Evolutionary conservation across 2,888 invertebrate genomes (phyloP).

Genomic region (Liposcelis brunnea): DNA sequence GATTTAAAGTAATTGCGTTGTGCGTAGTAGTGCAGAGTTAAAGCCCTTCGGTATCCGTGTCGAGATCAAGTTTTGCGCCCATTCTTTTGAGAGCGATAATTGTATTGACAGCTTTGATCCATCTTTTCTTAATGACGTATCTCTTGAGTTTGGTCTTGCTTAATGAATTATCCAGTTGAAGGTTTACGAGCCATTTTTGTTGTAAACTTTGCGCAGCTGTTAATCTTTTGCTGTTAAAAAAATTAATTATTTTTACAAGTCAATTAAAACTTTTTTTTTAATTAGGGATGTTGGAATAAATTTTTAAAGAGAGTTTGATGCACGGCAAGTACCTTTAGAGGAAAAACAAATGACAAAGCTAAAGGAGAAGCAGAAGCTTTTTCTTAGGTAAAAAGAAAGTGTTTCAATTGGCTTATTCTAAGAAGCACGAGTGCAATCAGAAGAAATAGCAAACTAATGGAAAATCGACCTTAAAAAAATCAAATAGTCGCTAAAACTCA

Average conservation of each 20-base stretch:
- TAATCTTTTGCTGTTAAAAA: conserved; percentile 45
- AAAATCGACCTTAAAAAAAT: no score
- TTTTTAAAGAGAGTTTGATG: conserved; percentile 1
- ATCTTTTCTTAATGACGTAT: conserved; percentile 77
- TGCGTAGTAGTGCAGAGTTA: no score
- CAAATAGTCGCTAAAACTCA: no score
- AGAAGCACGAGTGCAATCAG: no score
- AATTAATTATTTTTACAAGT: not conserved
- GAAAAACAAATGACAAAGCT: no score
- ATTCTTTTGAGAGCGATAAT: conserved; percentile 72
- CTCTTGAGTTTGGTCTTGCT: conserved; percentile 66
- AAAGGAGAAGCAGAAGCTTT: no score
- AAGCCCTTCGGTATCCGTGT: conserved; percentile 14
- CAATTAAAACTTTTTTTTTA: not conserved
- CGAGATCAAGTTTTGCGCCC: conserved; percentile 61
- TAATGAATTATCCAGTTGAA: conserved; percentile 44
- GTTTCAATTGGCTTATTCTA: no score
- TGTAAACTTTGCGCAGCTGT: conserved; percentile 50
- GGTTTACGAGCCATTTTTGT: conserved; percentile 61
- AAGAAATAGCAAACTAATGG: no score
- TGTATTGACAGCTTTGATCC: conserved; percentile 79
- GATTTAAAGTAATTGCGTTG: not conserved
- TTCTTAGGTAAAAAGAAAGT: no score
- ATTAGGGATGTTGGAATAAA: not conserved
- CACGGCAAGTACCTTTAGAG: no score